Conservation (phyloP, 2,888 invertebrate genomes). For the Cybosia mesomella region DNA sequence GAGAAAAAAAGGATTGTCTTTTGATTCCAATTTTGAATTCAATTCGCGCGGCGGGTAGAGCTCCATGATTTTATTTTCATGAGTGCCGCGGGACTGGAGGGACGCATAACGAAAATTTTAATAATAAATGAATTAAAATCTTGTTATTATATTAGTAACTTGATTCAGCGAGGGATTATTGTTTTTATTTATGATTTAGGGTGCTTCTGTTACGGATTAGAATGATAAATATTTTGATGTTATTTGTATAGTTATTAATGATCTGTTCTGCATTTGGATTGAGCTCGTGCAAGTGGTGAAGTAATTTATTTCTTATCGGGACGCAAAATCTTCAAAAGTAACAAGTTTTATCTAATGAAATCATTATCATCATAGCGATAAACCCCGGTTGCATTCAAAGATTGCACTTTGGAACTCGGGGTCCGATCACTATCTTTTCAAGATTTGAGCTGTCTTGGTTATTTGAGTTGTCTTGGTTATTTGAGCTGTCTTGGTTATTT, state of each 20-base stretch:
- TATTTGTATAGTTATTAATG: slow-evolving; percentile 34
- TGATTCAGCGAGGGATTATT: slow-evolving; percentile 63
- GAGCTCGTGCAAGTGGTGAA: not conserved
- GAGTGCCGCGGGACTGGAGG: slow-evolving; percentile 73
- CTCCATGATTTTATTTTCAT: slow-evolving; percentile 87
- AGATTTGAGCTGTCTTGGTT: too few relatives aligned
- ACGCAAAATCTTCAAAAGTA: not conserved
- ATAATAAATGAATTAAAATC: slow-evolving; percentile 76
- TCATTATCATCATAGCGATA: not conserved
- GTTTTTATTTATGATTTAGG: slow-evolving; percentile 54
- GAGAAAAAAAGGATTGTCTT: slow-evolving; percentile 81
- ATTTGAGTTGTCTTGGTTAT: too few relatives aligned
- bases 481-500: too few relatives aligned
- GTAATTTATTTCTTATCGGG: not conserved
- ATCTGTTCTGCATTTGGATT: not conserved
- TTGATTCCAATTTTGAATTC: slow-evolving; percentile 85
- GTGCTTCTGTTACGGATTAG: slow-evolving; percentile 46
- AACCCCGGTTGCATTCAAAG: not conserved
- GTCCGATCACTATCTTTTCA: too few relatives aligned
- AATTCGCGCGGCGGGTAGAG: slow-evolving; percentile 81
- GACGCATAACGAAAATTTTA: slow-evolving; percentile 68
- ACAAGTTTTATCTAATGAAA: not conserved
- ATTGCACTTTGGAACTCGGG: not conserved
- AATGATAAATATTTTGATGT: slow-evolving; percentile 48
- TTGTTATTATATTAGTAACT: slow-evolving; percentile 65